These are phyloP conservation scores for Habroteleia sp. DNA, from an alignment of 2,888 invertebrate genomes.

Conservation along the genomic window DNA sequence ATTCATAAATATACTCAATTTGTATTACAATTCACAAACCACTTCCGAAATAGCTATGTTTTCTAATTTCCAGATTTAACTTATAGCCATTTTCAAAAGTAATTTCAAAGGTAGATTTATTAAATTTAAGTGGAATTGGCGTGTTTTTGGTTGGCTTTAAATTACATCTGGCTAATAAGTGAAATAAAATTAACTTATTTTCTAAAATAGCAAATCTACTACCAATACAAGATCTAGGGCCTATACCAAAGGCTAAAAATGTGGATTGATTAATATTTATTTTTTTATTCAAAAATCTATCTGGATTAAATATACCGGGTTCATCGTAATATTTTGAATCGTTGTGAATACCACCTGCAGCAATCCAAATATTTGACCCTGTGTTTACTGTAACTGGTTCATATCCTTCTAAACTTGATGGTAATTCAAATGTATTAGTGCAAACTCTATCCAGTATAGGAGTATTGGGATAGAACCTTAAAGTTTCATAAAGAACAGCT, in stretches of 20 bases:
- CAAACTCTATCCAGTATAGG: conserved; percentile 82
- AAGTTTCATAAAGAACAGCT: conserved; percentile 64
- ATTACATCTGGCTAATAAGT: conserved; percentile 34
- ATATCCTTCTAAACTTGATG: conserved; percentile 70
- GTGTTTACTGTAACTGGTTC: conserved; percentile 68
- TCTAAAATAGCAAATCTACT: conserved; percentile 68
- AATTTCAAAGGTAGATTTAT: conserved; percentile 7
- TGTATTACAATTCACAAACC: conserved; percentile 5
- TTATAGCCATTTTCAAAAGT: conserved; percentile 35
- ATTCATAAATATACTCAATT: too few species aligned
- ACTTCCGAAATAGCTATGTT: conserved; percentile 22
- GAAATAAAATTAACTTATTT: conserved; percentile 64
- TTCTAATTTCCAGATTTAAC: conserved; percentile 13
- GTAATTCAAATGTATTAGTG: conserved; percentile 81
- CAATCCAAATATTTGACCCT: conserved; percentile 76
- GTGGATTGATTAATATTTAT: conserved; percentile 65
- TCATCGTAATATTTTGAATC: conserved; percentile 79
- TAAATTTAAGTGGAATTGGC: conserved; percentile 19
- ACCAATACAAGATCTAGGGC: conserved; percentile 78
- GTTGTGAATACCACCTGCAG: conserved; percentile 78
- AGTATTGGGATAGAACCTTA: conserved; percentile 66
- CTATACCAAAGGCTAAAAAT: conserved; percentile 78
- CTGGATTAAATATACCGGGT: conserved; percentile 82
- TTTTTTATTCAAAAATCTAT: conserved; percentile 73
- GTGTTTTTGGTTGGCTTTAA: conserved; percentile 30